Evolutionary conservation across 1,140 invertebrate species (phyloP).

Genomic region (Lordiphosa clarofinis): DNA sequence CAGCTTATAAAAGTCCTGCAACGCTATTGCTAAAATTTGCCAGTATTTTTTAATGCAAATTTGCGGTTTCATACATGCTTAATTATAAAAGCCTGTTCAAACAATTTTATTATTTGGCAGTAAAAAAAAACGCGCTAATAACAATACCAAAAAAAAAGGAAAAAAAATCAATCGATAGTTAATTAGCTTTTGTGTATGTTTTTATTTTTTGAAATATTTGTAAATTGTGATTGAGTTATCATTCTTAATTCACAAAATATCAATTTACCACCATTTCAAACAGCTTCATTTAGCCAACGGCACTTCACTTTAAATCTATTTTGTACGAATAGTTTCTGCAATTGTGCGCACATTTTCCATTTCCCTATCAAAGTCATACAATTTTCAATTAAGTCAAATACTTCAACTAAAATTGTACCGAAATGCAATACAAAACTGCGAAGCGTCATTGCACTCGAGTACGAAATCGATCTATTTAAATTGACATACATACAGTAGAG

Average conservation of each 20-base stretch:
- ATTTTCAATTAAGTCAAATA: conserved; percentile 58
- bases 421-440: conserved; percentile 36
- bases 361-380: conserved; percentile 33
- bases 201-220: conserved; percentile 24
- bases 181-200: conserved; percentile 51
- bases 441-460: conserved; percentile 35
- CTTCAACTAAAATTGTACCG: conserved; percentile 50
- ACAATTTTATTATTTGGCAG: conserved; percentile 44
- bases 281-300: conserved; percentile 20
- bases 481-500: conserved; percentile 40
- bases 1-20: conserved; percentile 43
- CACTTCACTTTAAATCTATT: conserved; percentile 7
- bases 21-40: conserved; percentile 47
- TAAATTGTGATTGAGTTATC: conserved; percentile 21
- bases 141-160: too few species aligned
- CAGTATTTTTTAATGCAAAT: conserved; percentile 62
- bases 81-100: conserved; percentile 56
- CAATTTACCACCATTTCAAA: conserved; percentile 4
- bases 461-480: conserved; percentile 34
- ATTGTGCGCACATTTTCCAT: conserved; percentile 7
- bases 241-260: conserved; percentile 10
- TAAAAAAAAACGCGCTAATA: too few species aligned
- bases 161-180: conserved; percentile 59
- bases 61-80: conserved; percentile 65
- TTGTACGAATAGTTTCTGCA: conserved; percentile 2